phyloP scores from a whole-genome alignment of 2,888 invertebrate genomes.

The Autographa pulchrina region DNA sequence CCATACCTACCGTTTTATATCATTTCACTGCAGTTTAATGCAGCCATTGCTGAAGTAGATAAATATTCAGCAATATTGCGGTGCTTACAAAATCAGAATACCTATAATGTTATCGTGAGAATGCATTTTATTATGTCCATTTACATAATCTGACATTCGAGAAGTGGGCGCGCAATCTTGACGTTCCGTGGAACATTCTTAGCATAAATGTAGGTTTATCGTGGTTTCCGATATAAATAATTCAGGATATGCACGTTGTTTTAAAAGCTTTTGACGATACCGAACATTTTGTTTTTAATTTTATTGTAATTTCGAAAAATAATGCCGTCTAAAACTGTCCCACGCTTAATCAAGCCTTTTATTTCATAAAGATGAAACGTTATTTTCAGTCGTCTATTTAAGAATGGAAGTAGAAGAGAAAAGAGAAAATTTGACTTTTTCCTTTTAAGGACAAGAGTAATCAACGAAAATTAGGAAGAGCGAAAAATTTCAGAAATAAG shows the following conservation, averaged over 20 bases:
- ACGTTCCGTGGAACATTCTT: constrained; percentile 33
- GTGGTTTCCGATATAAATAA: neutral
- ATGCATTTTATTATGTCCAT: constrained; percentile 47
- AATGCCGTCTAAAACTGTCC: too few relatives aligned
- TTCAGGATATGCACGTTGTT: neutral
- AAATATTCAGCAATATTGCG: constrained; percentile 37
- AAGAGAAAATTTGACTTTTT: too few relatives aligned
- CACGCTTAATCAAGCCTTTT: too few relatives aligned
- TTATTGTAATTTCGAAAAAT: neutral
- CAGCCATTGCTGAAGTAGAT: constrained; percentile 21
- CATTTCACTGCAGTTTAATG: constrained; percentile 19
- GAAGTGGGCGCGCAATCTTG: constrained; percentile 44
- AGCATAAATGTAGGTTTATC: constrained; percentile 29
- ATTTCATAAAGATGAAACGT: too few relatives aligned
- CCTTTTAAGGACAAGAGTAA: too few relatives aligned
- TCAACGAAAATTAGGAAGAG: too few relatives aligned
- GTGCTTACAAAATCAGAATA: constrained; percentile 46
- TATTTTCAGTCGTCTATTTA: too few relatives aligned
- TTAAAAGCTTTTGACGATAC: neutral
- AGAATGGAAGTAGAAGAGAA: too few relatives aligned
- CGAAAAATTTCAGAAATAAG: too few relatives aligned
- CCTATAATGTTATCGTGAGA: constrained; percentile 38
- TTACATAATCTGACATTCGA: constrained; percentile 57
- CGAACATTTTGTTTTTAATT: neutral
- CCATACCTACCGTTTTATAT: constrained; percentile 13